Base-by-base conservation (phyloP, 1,140 invertebrate species). In the Calliopsis andreniformis region DNA sequence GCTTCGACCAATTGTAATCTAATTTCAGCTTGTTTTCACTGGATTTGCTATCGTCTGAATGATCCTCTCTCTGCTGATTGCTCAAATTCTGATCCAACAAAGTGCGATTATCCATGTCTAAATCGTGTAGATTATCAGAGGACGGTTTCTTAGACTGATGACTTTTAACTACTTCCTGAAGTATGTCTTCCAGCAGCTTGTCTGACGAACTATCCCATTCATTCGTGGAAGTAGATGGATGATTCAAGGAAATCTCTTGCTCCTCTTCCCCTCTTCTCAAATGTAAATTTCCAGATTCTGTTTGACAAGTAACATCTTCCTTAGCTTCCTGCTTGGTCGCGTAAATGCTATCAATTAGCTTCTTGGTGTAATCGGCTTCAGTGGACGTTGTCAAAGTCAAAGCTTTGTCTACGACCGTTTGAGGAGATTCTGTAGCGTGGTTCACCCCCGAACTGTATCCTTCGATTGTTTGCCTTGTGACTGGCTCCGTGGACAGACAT, bases 1-100 rank as follows among this genome's bases (percentile, higher is more conserved):
- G 35, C 20, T 72, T 82, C 12, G 25, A 72, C 75, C 80, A 82
- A 28, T 82, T 14, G 10, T 16, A 12, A 35, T 71, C 49, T 7
- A 16, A 18, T 28, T 59, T 80, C 16, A 8, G 55, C 25, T 23
- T 56, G 8, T 82, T 78, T 14, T 14, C 25, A 2, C 32, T 45
- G 1, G 56, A 39, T 45, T 42, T 43, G 8, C 1, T 12, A 0
- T 7, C 18, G 1, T 35, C n/a, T 1, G 58, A 47, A 47, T 16
- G 18, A 0, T 32, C 35, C 2, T 23, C 32, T n/a, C n/a, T n/a
- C n/a, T n/a, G n/a, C 3, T 2, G 18, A 58, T 4, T 3, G 12
- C 30, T 18, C 14, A 10, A 47, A 42, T 45, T 35, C 14, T 23
- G 43, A 20, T 10, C 35, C 35, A 10, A 10, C 10, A 39, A 39